Percentiles rank a stretch among this genome's conserved stretches.
phyloP scores from a whole-genome alignment of 2,888 invertebrate species.

The Tyria jacobaeae region DNA sequence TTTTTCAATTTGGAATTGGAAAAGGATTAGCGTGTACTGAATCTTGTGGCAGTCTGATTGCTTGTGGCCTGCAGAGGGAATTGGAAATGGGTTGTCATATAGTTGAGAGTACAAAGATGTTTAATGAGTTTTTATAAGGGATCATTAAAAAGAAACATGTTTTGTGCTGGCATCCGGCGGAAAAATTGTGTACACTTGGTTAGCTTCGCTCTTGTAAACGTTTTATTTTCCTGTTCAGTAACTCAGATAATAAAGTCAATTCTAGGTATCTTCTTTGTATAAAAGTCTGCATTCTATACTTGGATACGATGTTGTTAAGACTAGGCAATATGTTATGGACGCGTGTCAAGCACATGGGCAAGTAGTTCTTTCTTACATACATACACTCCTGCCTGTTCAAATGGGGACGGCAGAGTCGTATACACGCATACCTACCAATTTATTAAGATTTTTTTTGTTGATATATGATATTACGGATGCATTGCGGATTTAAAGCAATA shows the following conservation, averaged over 20 bases:
- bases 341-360: neutral
- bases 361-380: neutral
- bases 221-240: conserved; percentile 31
- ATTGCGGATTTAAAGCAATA: too few species aligned
- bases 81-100: conserved; percentile 2
- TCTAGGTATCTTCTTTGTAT: conserved; percentile 13
- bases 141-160: conserved; percentile 22
- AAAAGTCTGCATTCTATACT: neutral
- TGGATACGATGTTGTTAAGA: neutral
- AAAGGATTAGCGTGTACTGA: conserved; percentile 43
- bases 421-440: too few species aligned
- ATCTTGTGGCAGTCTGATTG: conserved; percentile 33
- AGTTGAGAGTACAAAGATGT: neutral
- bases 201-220: conserved; percentile 22
- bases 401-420: too few species aligned
- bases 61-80: conserved; percentile 18
- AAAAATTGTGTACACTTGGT: conserved; percentile 24
- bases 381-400: too few species aligned
- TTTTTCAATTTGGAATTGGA: conserved; percentile 46
- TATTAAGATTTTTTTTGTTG: too few species aligned
- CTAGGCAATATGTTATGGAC: neutral
- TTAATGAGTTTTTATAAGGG: neutral
- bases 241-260: conserved; percentile 22
- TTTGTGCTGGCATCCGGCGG: conserved; percentile 5
- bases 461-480: too few species aligned